Evolutionary conservation across 2,797 vertebrate species (phyloP).

Genomic region (Tinamus major): DNA sequence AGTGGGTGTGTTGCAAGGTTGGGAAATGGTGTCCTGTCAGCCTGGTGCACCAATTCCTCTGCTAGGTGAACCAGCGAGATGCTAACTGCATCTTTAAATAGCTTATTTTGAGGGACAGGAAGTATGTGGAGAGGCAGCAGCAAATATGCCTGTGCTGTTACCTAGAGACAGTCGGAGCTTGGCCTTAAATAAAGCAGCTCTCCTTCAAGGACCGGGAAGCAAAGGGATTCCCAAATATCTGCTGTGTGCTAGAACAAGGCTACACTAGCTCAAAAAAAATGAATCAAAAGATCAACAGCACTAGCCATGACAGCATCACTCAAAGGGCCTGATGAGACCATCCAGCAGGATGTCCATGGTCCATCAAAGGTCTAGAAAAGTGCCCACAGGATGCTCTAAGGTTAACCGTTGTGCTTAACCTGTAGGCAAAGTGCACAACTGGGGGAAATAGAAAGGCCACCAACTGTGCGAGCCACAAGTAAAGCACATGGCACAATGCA

Average conservation of each 20-base stretch:
- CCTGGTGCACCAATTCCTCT: not conserved
- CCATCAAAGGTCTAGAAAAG: not conserved
- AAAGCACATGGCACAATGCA: not conserved
- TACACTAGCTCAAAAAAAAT: not conserved
- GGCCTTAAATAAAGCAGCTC: conserved; percentile 11
- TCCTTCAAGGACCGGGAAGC: not conserved
- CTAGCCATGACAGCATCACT: rapidly evolving
- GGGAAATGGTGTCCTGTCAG: not conserved
- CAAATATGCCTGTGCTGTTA: conserved; percentile 39
- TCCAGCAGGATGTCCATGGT: rapidly evolving
- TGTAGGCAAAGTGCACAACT: not conserved
- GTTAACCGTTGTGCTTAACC: no score
- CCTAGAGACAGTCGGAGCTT: conserved; percentile 39
- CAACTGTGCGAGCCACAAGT: not conserved
- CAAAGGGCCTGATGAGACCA: not conserved
- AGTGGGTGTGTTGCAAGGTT: not conserved
- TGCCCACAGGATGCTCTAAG: rapidly evolving
- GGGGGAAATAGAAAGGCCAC: not conserved
- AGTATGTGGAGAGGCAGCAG: not conserved
- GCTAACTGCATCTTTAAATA: not conserved
- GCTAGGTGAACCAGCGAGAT: conserved; percentile 16
- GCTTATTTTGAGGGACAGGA: conserved; percentile 51
- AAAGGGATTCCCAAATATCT: not conserved
- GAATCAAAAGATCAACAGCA: not conserved
- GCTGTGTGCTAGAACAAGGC: not conserved